These are phyloP conservation scores for Diplodus sargus DNA, from an alignment of 2,797 vertebrate genomes.

Conservation along the genomic window DNA sequence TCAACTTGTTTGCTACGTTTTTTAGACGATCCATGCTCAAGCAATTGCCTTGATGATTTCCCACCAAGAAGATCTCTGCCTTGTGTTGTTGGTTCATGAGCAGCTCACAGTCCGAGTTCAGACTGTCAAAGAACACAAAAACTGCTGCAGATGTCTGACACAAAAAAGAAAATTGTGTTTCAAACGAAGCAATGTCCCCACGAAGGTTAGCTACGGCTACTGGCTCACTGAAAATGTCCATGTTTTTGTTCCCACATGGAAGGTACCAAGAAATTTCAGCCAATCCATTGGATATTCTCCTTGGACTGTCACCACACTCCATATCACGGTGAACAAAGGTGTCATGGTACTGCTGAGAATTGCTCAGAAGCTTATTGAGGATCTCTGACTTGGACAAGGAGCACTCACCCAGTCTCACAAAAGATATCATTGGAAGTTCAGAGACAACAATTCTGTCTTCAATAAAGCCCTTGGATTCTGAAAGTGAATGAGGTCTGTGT, in stretches of 20 bases:
- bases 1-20: conserved; percentile 33
- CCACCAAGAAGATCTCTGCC: conserved; percentile 69
- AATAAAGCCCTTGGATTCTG: conserved; percentile 73
- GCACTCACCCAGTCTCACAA: conserved; percentile 79
- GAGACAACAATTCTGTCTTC: conserved; percentile 81
- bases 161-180: conserved; percentile 84
- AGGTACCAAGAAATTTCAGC: conserved; percentile 88
- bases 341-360: conserved; percentile 78
- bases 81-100: conserved; percentile 50
- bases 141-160: conserved; percentile 84
- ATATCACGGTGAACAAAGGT: conserved; percentile 81
- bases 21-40: conserved; percentile 12
- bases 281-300: conserved; percentile 81
- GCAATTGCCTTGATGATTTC: conserved; percentile 42
- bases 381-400: conserved; percentile 86
- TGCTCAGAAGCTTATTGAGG: conserved; percentile 85
- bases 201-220: conserved; percentile 85
- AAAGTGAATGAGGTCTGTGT: conserved; percentile 80
- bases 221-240: conserved; percentile 84
- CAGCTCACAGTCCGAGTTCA: conserved; percentile 60
- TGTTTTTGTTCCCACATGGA: conserved; percentile 58
- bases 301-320: conserved; percentile 73
- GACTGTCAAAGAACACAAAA: conserved; percentile 85
- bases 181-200: conserved; percentile 81
- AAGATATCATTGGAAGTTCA: conserved; percentile 77